Base-by-base conservation (phyloP, 2,797 vertebrate genomes). In the Anabacerthia variegaticeps region DNA sequence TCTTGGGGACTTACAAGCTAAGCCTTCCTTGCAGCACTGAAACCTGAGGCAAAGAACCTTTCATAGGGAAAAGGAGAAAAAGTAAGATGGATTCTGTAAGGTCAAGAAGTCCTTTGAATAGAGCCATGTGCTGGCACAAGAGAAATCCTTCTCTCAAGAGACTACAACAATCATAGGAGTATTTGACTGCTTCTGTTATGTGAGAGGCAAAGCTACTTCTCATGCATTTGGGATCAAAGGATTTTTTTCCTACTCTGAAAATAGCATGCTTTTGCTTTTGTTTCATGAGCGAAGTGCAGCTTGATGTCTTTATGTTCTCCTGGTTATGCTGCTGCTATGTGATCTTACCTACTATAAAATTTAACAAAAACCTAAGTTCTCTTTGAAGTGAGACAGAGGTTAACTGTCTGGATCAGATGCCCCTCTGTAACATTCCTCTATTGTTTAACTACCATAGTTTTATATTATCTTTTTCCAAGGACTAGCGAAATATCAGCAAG, bases 131-230 rank as follows among this genome's bases (percentile, higher is more conserved):
- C 58, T 90, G 76, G 80, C 84, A 87, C 59, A 84, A 86, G 63
- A 73, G 71, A 79, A 95, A 85, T 52, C 51, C n/a, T 95, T 73
- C 76, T 89, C 84, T 87, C 84, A 52, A 86, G 83, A 92, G 71
- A 56, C 67, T 39, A 4, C 67, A 76, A 14, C 59, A 72, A 43
- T 88, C 71, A 43, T 28, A 67, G 55, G 27, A 92, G 39, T 90
- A 79, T 92, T 95, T 90, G 83, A 80, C 74, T 88, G 18, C 65
- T 88, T 90, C 59, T 94, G 39, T 78, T 73, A 39, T 16, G 24
- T 83, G 80, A 84, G 66, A 93, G 52, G 66, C 93, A 95, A 88
- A 90, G 48, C n/a, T 95, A 10, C 59, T 93, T 88, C 73, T 88
- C 3, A 13, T 84, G 77, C 67, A 55, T 92, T 78, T 34, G 20